Evolutionary conservation across 2,797 vertebrate genomes (phyloP).

Genomic region (Prionace glauca): DNA sequence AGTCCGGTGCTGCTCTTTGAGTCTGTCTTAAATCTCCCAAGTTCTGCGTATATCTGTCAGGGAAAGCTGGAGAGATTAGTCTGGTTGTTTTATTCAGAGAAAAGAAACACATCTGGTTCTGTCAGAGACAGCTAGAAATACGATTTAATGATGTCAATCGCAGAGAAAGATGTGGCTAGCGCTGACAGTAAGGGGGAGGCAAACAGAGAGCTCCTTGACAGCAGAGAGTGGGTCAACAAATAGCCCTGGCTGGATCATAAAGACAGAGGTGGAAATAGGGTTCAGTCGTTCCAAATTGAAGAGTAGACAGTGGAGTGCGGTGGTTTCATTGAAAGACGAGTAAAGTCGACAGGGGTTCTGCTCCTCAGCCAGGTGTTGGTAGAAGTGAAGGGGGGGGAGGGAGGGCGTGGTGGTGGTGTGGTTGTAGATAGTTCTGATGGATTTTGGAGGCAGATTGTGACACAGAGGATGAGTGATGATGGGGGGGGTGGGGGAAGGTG

Average conservation of each 20-base stretch:
- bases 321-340: background rate
- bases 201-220: background rate
- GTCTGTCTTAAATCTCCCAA: background rate
- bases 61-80: background rate
- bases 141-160: background rate
- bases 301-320: background rate
- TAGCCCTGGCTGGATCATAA: background rate
- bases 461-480: background rate
- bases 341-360: background rate
- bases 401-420: background rate
- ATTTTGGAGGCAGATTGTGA: background rate
- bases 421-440: background rate
- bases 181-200: background rate
- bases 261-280: background rate
- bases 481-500: too few relatives aligned
- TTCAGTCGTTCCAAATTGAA: background rate
- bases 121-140: too few relatives aligned
- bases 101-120: too few relatives aligned
- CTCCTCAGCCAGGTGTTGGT: background rate
- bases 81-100: background rate
- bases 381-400: background rate
- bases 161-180: background rate
- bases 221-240: background rate
- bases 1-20: background rate
- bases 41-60: background rate